Base-by-base conservation (phyloP, 1,140 invertebrate species). In the Drosophila repletoides region DNA sequence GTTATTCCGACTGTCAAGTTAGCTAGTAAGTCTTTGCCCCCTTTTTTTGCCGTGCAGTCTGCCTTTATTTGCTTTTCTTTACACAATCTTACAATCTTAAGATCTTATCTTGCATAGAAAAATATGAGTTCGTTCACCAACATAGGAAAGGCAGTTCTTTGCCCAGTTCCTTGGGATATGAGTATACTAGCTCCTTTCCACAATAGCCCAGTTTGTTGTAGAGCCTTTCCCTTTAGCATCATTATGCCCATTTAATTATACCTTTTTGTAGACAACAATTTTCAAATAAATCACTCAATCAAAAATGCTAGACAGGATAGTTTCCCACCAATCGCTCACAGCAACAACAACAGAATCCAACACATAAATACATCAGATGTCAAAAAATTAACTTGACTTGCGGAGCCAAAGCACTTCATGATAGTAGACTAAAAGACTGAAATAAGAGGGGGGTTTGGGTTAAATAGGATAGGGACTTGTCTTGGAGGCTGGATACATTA, bases 221-320 rank as follows among this genome's bases (percentile, higher is more conserved):
- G 60, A 41, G 79, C 79, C 79, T 84, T 80, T 86, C 72, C 80
- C 66, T 80, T 84, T 75, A 45, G 60, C 80, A 80, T 87, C 68
- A 84, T 86, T 84, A 86, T 84, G 75, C 72, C 71, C 81, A 80
- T 84, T 84, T 83, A 83, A 83, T 83, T 83, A 83, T 83, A 83
- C 69, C 69, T 83, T 77, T 83, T 80, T 83, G 76, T 72, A 67
- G 45, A 72, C 72, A 81, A 76, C 72, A 73, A 83, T 83, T 84
- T 86, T 80, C 75, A 84, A 86, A 84, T 84, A 84, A 84, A 84
- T 84, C 80, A 84, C 80, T 84, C 80, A 84, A 86, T 84, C 81
- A 83, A 83, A 84, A 76, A 69, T 59, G 61, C 53, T 65, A 87
- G 52, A 71, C 46, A 55, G 53, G 53, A 84, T 68, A 86, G 80